Evolutionary conservation across 1,140 invertebrate genomes (phyloP).

Genomic region (Augochlora pura): DNA sequence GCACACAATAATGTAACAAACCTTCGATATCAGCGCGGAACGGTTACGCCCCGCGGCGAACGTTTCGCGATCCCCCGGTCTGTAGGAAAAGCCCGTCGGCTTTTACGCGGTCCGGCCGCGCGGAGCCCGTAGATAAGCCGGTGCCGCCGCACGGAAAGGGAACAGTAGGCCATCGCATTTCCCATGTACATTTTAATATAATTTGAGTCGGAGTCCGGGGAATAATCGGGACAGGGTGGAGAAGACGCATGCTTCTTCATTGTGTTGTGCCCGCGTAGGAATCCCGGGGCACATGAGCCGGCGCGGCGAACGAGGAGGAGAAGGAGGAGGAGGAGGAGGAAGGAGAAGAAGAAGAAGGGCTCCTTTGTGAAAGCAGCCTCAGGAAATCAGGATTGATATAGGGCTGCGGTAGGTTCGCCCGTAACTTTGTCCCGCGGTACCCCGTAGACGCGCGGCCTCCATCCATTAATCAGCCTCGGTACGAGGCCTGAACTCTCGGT

Average conservation of each 20-base stretch:
- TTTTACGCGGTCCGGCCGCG: neutral
- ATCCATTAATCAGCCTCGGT: constrained; percentile 67
- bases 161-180: constrained; percentile 11
- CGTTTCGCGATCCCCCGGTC: too few species aligned
- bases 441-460: constrained; percentile 50
- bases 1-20: too few species aligned
- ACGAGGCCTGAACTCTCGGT: constrained; percentile 60
- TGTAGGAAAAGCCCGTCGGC: neutral
- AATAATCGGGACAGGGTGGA: constrained; percentile 54
- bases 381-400: constrained; percentile 72
- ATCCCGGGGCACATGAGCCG: constrained; percentile 41
- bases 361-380: constrained; percentile 60
- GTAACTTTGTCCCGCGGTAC: constrained; percentile 63
- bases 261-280: constrained; percentile 56
- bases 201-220: constrained; percentile 46
- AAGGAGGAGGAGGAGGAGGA: constrained; percentile 5
- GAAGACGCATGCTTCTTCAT: constrained; percentile 59
- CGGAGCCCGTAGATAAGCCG: neutral
- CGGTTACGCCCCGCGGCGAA: too few species aligned
- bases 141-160: neutral
- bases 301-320: constrained; percentile 3
- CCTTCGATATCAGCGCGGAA: too few species aligned
- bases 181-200: constrained; percentile 57
- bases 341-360: constrained; percentile 46
- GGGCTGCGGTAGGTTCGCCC: constrained; percentile 72